Conservation (phyloP, 2,888 invertebrate genomes). For the Petrolisthes cinctipes region DNA sequence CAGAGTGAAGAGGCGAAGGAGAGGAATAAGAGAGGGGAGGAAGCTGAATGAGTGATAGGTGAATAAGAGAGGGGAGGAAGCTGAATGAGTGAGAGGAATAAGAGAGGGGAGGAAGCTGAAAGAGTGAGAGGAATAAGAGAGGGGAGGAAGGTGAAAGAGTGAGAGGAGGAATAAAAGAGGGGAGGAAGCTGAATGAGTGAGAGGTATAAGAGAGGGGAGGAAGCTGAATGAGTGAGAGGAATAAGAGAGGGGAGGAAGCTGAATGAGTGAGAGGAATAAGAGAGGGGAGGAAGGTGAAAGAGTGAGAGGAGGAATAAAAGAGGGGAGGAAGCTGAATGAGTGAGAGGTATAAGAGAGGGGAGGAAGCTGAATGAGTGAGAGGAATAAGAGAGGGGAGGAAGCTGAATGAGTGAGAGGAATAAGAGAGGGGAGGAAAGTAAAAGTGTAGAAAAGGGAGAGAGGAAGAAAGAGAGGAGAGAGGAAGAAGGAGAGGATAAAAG, state of each 20-base stretch:
- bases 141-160: neutral
- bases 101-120: neutral
- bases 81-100: neutral
- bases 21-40: neutral
- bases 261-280: neutral
- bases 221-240: neutral
- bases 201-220: neutral
- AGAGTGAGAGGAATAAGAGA: neutral
- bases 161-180: neutral
- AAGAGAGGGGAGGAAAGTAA: neutral
- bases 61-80: neutral
- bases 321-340: neutral
- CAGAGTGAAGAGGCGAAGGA: neutral
- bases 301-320: neutral
- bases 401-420: neutral
- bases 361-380: neutral
- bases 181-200: neutral
- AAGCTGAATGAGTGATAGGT: neutral
- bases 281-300: neutral
- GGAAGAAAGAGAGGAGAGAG: neutral
- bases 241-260: neutral
- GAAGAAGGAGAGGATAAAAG: neutral
- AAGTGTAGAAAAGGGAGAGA: no score
- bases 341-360: neutral
- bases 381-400: neutral